Conservation (phyloP, 2,797 vertebrate genomes). For the Chloroceryle inda region DNA sequence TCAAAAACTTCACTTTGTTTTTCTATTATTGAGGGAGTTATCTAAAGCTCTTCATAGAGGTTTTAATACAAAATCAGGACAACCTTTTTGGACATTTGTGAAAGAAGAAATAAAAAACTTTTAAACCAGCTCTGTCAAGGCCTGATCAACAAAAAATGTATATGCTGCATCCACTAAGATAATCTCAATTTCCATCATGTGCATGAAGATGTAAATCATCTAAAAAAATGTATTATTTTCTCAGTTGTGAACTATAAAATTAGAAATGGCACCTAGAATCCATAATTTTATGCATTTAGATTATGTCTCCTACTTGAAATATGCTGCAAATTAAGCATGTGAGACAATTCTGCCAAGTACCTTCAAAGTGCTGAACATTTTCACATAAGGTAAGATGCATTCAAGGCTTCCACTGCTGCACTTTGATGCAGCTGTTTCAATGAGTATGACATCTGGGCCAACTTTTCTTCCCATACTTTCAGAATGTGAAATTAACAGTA, state of each 20-base stretch:
- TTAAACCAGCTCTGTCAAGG: neutral
- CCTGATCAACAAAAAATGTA: neutral
- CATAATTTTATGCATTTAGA: neutral
- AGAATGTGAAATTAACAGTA: neutral
- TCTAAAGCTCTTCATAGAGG: neutral
- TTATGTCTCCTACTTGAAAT: neutral
- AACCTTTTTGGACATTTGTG: neutral
- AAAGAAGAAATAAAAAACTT: neutral
- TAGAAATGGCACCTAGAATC: neutral
- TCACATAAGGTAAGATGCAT: rapidly evolving
- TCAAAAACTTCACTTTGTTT: neutral
- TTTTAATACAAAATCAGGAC: neutral
- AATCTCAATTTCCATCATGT: neutral
- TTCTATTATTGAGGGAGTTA: neutral
- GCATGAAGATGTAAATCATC: neutral
- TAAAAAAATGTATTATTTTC: neutral
- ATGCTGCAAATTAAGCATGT: rapidly evolving
- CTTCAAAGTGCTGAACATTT: neutral
- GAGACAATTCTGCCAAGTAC: neutral
- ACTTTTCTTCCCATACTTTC: neutral
- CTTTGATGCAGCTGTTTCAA: rapidly evolving
- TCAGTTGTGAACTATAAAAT: neutral
- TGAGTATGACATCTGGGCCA: rapidly evolving
- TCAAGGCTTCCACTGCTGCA: neutral
- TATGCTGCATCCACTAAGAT: neutral